Conservation (phyloP, 2,888 invertebrate species). For the Tenodera sinensis region DNA sequence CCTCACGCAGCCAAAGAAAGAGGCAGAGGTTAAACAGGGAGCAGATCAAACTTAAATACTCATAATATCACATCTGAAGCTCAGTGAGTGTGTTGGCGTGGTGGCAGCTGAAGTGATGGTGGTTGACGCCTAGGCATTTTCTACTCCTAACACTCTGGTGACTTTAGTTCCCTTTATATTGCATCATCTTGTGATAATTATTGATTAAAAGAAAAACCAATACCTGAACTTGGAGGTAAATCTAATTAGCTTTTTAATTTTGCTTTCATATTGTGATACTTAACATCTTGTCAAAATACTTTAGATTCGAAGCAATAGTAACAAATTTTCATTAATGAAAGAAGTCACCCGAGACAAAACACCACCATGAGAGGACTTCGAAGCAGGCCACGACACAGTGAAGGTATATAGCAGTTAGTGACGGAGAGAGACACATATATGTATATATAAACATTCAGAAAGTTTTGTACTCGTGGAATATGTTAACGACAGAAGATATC, state of each 20-base stretch:
- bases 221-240: background rate
- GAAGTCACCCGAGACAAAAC: background rate
- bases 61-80: background rate
- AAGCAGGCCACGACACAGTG: background rate
- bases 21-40: background rate
- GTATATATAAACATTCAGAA: background rate
- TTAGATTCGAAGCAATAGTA: background rate
- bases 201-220: background rate
- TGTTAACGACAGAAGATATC: background rate
- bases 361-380: background rate
- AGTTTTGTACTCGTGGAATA: background rate
- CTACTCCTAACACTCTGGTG: background rate
- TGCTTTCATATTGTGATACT: background rate
- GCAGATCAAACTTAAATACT: background rate
- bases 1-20: background rate
- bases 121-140: background rate
- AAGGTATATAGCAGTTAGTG: background rate
- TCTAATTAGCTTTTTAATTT: background rate
- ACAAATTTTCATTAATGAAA: background rate
- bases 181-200: background rate
- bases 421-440: background rate
- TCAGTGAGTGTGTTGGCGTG: background rate
- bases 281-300: background rate
- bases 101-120: background rate
- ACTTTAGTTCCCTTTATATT: background rate